Base-by-base conservation (phyloP, 2,113 vertebrate species). In the Bufo bufo region DNA sequence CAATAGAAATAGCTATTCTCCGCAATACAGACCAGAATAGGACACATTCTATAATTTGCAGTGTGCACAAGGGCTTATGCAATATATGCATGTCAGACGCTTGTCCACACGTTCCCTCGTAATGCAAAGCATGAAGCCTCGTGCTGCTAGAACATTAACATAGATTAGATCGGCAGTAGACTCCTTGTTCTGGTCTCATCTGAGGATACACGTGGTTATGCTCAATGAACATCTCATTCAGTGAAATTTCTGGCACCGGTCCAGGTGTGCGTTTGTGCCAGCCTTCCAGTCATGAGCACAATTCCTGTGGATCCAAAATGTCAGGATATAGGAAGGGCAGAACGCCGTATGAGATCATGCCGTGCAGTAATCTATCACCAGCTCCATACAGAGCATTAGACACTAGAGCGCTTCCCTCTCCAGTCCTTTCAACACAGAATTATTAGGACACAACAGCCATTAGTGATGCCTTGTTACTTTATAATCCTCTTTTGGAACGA, bases 401-500 rank as follows among this genome's bases (percentile, higher is more conserved):
- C 7, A 78, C 1, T 10, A 52, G 75, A 77, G 75, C 77, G 6
- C 13, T 56, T 13, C 52, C n/a, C 23, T 43, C 52, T 79, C 10
- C 10, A 23, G n/a, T 58, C 23, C 77, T 59, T 80, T 56, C 52
- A 58, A 7, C 10, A 16, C 2, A 14, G 23, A 56, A 80, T 8
- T 58, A 80, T 59, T 80, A 43, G n/a, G 56, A 58, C 6, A 79
- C 77, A 79, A 56, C 6, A 56, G 77, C 50, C 50, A 56, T 54
- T 54, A 23, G 50, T 6, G 77, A 52, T 56, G 77, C 50, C 52
- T 79, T 33, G 50, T 56, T 79, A 79, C 20, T 14, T 56, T 50
- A 79, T 79, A 52, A 33, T 79, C 77, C 52, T 33, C 10, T 78
- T 79, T 79, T 79, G 23, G 69, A 72, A 72, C 69, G 13, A 72